Percentiles rank a stretch among this genome's conserved stretches.
Evolutionary conservation across 1,140 invertebrate genomes (phyloP).

Genomic region (Luehdorfia chinensis): DNA sequence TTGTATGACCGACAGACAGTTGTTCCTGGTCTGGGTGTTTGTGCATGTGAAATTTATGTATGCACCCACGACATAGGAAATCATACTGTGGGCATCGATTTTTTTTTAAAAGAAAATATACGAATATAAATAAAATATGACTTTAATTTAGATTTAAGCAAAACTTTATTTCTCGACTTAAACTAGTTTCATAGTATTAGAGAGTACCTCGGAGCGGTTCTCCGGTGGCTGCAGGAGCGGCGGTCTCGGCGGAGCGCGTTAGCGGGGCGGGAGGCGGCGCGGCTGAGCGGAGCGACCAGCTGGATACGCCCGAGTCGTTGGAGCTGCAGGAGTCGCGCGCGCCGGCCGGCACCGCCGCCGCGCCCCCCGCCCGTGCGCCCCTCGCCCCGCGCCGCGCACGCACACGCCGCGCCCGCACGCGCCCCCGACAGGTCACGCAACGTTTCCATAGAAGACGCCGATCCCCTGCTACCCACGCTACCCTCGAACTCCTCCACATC

Average conservation of each 20-base stretch:
- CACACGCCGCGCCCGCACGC: slow-evolving; percentile 32
- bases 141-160: too few species aligned
- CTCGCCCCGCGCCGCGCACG: slow-evolving; percentile 34
- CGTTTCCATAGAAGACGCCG: slow-evolving; percentile 70
- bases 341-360: slow-evolving; percentile 50
- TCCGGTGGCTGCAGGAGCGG: slow-evolving; percentile 11
- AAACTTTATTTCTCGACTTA: too few species aligned
- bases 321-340: slow-evolving; percentile 90
- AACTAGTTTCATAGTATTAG: too few species aligned
- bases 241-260: slow-evolving; percentile 83
- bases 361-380: slow-evolving; percentile 57
- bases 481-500: slow-evolving; percentile 76
- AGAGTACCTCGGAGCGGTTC: not conserved
- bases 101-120: too few species aligned
- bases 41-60: too few species aligned
- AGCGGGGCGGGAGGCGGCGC: slow-evolving; percentile 79
- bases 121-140: too few species aligned
- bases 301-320: slow-evolving; percentile 89
- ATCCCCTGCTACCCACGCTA: slow-evolving; percentile 57
- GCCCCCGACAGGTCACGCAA: slow-evolving; percentile 59
- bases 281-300: slow-evolving; percentile 77
- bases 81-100: too few species aligned
- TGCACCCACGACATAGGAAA: too few species aligned
- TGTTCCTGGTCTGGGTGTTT: too few species aligned
- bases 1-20: too few species aligned